phyloP scores from a whole-genome alignment of 2,888 invertebrate species.

The Bedellia somnulentella region DNA sequence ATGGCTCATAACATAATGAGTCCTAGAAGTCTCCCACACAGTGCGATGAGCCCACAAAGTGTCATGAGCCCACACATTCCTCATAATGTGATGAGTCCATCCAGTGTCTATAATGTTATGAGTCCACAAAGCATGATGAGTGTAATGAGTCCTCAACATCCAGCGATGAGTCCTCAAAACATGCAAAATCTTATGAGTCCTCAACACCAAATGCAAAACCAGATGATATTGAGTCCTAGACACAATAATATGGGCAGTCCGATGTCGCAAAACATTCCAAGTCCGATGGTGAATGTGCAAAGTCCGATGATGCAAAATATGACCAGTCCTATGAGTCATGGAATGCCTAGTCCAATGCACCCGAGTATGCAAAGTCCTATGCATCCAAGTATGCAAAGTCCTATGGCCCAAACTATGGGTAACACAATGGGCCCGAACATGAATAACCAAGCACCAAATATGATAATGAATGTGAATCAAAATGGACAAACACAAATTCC shows the following conservation, averaged over 20 bases:
- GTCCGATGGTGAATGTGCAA: conserved; percentile 35
- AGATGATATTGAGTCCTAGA: conserved; percentile 49
- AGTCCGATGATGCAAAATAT: conserved; percentile 33
- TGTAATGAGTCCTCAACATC: conserved; percentile 52
- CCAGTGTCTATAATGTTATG: conserved; percentile 45
- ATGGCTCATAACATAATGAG: conserved; percentile 45
- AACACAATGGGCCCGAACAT: conserved; percentile 17
- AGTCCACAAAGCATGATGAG: conserved; percentile 53
- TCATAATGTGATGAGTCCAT: conserved; percentile 45
- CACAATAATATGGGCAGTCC: conserved; percentile 33
- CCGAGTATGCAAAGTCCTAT: conserved; percentile 42
- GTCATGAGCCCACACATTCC: conserved; percentile 43
- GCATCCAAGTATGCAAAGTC: conserved; percentile 43
- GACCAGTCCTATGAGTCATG: conserved; percentile 45
- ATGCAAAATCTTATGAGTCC: conserved; percentile 50
- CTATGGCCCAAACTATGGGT: conserved; percentile 26
- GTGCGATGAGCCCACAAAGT: conserved; percentile 49
- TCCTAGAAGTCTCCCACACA: conserved; percentile 47
- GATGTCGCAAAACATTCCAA: conserved; percentile 34
- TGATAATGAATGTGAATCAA: conserved; percentile 3
- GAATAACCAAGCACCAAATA: background rate
- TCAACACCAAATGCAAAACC: conserved; percentile 35
- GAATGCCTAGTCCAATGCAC: conserved; percentile 43
- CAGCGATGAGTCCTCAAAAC: conserved; percentile 50
- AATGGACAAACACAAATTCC: conserved; percentile 11